A percentile compares a stretch with the other conserved stretches of the same genome.
These are phyloP conservation scores for Campoletis sonorensis DNA, from an alignment of 1,140 invertebrate genomes.

Conservation along the genomic window DNA sequence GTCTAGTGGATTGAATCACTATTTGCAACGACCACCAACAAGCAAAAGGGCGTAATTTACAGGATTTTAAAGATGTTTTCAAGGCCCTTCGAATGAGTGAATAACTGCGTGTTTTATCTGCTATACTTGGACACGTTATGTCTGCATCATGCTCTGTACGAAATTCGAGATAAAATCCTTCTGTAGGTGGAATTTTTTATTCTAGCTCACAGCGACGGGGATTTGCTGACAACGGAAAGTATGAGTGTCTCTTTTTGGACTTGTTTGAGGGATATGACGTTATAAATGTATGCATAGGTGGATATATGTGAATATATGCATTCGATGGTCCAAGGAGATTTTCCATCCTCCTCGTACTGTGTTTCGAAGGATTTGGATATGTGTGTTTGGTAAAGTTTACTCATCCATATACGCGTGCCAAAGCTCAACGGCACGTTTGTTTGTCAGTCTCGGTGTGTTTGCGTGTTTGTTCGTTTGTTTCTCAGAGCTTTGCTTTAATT, in stretches of 20 bases:
- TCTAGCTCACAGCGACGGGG: neutral
- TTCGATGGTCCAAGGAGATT: neutral
- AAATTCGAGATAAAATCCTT: neutral
- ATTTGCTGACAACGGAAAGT: neutral
- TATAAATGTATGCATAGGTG: neutral
- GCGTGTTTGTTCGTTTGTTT: constrained; percentile 48
- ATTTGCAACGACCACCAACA: neutral
- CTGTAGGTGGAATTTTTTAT: neutral
- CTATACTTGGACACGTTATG: neutral
- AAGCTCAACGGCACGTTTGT: constrained; percentile 42
- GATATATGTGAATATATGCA: neutral
- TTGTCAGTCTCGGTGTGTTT: constrained; percentile 34
- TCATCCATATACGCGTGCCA: constrained; percentile 38
- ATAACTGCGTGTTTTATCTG: neutral
- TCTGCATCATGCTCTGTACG: neutral
- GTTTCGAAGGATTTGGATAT: constrained; percentile 12
- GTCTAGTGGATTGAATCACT: neutral
- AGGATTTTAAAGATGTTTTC: neutral
- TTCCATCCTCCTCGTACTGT: constrained; percentile 10
- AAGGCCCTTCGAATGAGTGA: neutral
- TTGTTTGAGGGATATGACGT: neutral
- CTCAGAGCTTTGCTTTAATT: constrained; percentile 41
- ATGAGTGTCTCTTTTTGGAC: neutral
- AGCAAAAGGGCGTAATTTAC: neutral
- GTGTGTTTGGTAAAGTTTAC: constrained; percentile 27